A percentile compares a stretch with the other conserved stretches of the same genome.
Conservation (phyloP, 2,888 invertebrate genomes). For the Calliopum simillimum region DNA sequence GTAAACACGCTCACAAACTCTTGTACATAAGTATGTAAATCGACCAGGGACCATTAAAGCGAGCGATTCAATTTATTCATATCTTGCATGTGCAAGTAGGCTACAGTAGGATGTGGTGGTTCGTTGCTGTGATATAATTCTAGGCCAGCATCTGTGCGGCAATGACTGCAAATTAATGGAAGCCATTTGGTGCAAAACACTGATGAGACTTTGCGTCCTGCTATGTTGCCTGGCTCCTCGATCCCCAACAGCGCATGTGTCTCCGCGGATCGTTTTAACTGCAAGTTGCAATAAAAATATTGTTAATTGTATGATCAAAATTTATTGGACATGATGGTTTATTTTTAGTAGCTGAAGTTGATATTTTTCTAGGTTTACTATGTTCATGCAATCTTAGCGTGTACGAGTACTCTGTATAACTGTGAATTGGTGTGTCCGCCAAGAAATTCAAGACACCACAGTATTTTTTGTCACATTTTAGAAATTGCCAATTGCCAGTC, state of each 20-base stretch:
- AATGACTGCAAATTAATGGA: conserved; percentile 34
- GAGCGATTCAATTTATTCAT: conserved; percentile 34
- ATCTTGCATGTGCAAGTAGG: conserved; percentile 32
- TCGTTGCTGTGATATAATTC: background rate
- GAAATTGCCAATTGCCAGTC: conserved; percentile 25
- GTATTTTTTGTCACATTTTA: conserved; percentile 36
- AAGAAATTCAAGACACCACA: conserved; percentile 34
- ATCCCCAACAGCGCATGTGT: conserved; percentile 7
- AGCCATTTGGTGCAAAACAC: conserved; percentile 28
- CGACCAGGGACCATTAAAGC: conserved; percentile 28
- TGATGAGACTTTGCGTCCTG: conserved; percentile 30
- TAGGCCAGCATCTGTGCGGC: conserved; percentile 27
- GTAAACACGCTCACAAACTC: conserved; percentile 12
- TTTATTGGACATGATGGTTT: conserved; percentile 43
- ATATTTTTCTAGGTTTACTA: conserved; percentile 21
- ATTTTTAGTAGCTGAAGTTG: conserved; percentile 14
- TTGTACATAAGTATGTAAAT: conserved; percentile 15
- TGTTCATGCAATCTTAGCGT: background rate
- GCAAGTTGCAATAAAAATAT: conserved; percentile 42
- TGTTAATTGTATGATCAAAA: conserved; percentile 42
- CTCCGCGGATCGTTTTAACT: conserved; percentile 14
- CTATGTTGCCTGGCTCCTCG: conserved; percentile 16
- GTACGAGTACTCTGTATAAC: no score
- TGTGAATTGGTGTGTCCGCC: conserved; percentile 32
- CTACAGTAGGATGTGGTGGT: conserved; percentile 17